These are phyloP conservation scores for Urophycis tenuis DNA, from an alignment of 2,797 vertebrate genomes.

Conservation along the genomic window DNA sequence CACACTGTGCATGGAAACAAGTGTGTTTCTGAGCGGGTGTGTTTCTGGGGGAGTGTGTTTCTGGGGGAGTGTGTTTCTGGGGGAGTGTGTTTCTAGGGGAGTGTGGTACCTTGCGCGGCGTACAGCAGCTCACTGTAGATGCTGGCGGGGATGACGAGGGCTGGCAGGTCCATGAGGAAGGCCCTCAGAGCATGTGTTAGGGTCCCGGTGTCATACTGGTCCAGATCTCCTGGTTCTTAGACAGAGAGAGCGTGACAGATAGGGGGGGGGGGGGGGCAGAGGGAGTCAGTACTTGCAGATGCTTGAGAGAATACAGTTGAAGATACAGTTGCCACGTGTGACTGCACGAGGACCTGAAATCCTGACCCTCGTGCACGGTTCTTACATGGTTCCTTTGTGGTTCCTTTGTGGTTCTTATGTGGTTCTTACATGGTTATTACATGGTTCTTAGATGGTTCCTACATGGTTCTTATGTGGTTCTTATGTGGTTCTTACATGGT, in stretches of 20 bases:
- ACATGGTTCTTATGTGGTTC: no score
- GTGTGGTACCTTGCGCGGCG: constrained; percentile 64
- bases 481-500: no score
- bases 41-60: no score
- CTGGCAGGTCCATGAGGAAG: constrained; percentile 61
- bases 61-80: background rate
- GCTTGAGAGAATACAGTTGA: background rate
- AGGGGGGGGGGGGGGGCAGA: background rate
- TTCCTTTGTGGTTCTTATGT: no score
- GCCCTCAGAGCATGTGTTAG: constrained; percentile 60
- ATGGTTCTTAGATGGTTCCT: no score
- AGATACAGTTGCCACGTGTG: no score
- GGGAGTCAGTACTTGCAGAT: background rate
- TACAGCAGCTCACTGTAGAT: constrained; percentile 70
- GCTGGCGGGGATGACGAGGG: constrained; percentile 56
- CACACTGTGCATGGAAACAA: no score
- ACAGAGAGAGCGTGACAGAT: constrained; percentile 40
- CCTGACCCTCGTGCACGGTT: no score
- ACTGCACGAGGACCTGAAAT: no score
- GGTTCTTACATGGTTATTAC: no score
- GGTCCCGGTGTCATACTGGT: constrained; percentile 57
- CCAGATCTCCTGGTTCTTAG: constrained; percentile 54
- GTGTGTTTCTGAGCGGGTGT: no score
- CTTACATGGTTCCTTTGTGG: no score
- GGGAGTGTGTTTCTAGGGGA: background rate